A percentile compares a stretch with the other conserved stretches of the same genome.
Evolutionary conservation across 2,113 vertebrate genomes (phyloP).

Genomic region (Xenopus borealis): DNA sequence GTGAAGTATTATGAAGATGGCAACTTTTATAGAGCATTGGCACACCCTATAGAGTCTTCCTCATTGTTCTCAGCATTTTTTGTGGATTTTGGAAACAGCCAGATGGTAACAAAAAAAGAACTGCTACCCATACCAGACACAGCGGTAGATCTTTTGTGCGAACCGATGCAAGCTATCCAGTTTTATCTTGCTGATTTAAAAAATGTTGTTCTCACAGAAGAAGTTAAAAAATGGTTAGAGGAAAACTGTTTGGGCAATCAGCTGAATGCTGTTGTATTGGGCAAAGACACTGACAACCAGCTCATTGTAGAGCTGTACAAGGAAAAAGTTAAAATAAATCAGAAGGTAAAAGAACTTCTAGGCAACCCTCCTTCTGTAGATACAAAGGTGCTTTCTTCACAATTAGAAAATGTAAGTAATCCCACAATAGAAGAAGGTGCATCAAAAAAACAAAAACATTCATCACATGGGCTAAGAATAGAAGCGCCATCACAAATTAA

Average conservation of each 20-base stretch:
- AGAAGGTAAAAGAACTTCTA: constrained; percentile 73
- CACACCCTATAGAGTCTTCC: constrained; percentile 57
- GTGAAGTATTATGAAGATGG: constrained; percentile 77
- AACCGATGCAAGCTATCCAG: constrained; percentile 84
- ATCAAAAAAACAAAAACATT: background rate
- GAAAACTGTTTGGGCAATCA: constrained; percentile 63
- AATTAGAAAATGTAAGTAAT: background rate
- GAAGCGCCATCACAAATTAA: background rate
- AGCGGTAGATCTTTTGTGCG: constrained; percentile 71
- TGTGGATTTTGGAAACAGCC: constrained; percentile 87
- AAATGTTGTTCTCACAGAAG: constrained; percentile 57
- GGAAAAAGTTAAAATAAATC: constrained; percentile 71
- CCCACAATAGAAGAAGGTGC: background rate
- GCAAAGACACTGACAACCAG: constrained; percentile 67
- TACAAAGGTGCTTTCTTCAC: background rate
- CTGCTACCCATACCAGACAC: constrained; percentile 71
- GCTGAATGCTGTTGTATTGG: constrained; percentile 69
- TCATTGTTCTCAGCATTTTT: constrained; percentile 71
- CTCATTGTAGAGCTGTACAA: constrained; percentile 78
- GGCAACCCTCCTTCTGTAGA: constrained; percentile 3
- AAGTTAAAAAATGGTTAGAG: constrained; percentile 74
- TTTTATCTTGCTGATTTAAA: constrained; percentile 69
- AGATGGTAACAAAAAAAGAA: constrained; percentile 66
- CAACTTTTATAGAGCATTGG: constrained; percentile 75
- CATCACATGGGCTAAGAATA: background rate